phyloP scores from a whole-genome alignment of 2,113 vertebrate genomes.

The Puffinus mauretanicus region DNA sequence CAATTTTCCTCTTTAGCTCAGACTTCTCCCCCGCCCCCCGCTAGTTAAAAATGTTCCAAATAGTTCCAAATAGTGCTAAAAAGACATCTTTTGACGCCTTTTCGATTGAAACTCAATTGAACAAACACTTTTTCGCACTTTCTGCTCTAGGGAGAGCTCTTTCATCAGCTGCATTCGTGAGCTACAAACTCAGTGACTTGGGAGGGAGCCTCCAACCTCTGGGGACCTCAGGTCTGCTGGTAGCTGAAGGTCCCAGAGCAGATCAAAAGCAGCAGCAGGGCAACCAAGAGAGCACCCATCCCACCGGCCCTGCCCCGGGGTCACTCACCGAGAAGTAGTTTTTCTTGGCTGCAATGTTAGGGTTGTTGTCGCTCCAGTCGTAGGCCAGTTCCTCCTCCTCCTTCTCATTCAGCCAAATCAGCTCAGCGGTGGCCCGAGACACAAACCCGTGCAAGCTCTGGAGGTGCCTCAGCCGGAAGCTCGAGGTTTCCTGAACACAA shows the following conservation, averaged over 20 bases:
- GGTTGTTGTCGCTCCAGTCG: conserved; percentile 94
- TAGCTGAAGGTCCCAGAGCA: neutral
- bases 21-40: rapidly evolving
- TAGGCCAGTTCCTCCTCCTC: conserved; percentile 97
- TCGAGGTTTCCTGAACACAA: conserved; percentile 87
- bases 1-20: neutral
- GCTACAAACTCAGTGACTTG: neutral
- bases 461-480: conserved; percentile 89
- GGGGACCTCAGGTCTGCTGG: neutral
- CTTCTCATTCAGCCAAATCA: conserved; percentile 98
- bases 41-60: neutral
- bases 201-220: neutral
- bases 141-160: neutral
- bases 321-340: conserved; percentile 87
- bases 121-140: neutral
- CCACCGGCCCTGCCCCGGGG: neutral
- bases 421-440: conserved; percentile 88
- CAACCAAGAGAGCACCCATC: neutral
- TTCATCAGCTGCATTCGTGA: neutral
- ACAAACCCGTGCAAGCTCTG: conserved; percentile 91
- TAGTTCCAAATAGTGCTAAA: neutral
- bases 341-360: conserved; percentile 85
- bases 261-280: neutral
- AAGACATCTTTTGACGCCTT: neutral
- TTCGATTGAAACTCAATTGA: neutral